phyloP scores from a whole-genome alignment of 53 echinoderm and acorn worm genomes.

The Antedon mediterranea region DNA sequence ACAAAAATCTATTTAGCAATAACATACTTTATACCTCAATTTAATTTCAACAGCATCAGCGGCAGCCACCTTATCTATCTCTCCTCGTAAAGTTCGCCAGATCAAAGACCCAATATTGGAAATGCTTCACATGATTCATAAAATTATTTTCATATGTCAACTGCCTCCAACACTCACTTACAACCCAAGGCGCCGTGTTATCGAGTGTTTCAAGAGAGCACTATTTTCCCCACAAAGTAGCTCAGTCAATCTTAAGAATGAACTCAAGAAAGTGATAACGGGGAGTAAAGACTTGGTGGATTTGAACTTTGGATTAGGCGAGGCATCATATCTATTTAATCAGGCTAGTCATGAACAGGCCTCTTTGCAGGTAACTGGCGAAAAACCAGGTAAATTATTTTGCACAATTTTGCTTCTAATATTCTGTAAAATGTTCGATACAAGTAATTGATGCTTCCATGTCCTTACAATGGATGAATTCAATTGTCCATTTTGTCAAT shows the following conservation, averaged over 20 bases:
- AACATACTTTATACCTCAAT: neutral
- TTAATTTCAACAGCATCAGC: constrained; percentile 59
- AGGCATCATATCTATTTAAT: constrained; percentile 53
- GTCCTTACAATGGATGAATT: too few relatives aligned
- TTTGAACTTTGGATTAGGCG: constrained; percentile 73
- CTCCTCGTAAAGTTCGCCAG: constrained; percentile 92
- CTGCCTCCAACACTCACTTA: constrained; percentile 85
- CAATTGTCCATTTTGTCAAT: too few relatives aligned
- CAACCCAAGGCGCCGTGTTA: constrained; percentile 83
- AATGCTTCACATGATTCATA: constrained; percentile 88
- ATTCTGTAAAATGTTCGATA: too few relatives aligned
- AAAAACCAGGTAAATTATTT: constrained; percentile 34
- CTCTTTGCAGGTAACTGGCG: constrained; percentile 56
- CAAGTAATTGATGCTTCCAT: too few relatives aligned
- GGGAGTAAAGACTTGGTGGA: constrained; percentile 90
- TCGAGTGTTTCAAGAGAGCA: constrained; percentile 94
- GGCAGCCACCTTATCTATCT: constrained; percentile 85
- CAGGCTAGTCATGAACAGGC: constrained; percentile 76
- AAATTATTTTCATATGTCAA: constrained; percentile 91
- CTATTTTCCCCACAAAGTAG: constrained; percentile 78
- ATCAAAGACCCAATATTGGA: constrained; percentile 92
- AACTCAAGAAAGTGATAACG: constrained; percentile 81
- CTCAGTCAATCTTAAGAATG: constrained; percentile 80
- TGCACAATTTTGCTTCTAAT: too few relatives aligned
- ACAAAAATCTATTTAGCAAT: neutral